A percentile compares a stretch with the other conserved stretches of the same genome.
Conservation (phyloP, 2,888 invertebrate species). For the Graphium colonna region DNA sequence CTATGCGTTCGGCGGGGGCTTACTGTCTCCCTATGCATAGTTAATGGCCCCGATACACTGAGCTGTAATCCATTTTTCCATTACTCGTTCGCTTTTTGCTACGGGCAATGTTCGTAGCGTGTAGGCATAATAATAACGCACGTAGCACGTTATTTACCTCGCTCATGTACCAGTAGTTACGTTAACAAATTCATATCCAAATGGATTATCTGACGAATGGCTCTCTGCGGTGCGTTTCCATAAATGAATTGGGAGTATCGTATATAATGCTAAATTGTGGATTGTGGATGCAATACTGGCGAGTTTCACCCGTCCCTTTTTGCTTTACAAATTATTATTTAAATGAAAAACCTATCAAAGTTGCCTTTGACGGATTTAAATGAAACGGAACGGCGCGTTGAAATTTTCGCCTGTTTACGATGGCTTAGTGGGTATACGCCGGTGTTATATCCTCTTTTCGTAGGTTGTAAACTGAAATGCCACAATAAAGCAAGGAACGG, state of each 20-base stretch:
- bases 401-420: too few relatives aligned
- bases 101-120: constrained; percentile 16
- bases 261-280: neutral
- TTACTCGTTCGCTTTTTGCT: constrained; percentile 21
- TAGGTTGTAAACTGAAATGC: too few relatives aligned
- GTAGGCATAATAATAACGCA: constrained; percentile 6
- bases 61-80: constrained; percentile 27
- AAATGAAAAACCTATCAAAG: too few relatives aligned
- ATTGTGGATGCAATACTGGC: neutral
- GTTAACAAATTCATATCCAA: constrained; percentile 17
- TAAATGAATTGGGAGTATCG: constrained; percentile 6
- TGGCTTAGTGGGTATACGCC: too few relatives aligned
- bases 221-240: neutral
- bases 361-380: too few relatives aligned
- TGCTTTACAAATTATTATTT: too few relatives aligned
- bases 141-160: constrained; percentile 6
- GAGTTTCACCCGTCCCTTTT: neutral
- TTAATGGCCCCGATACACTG: constrained; percentile 30
- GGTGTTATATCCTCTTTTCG: too few relatives aligned
- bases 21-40: constrained; percentile 32
- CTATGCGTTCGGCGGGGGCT: constrained; percentile 30
- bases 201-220: constrained; percentile 12
- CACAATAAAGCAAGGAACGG: too few relatives aligned
- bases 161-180: constrained; percentile 17
- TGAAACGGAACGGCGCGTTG: too few relatives aligned